Percentiles rank a stretch among this genome's conserved stretches.
Conservation (phyloP, 2,888 invertebrate species). For the Amphimallon solstitiale region DNA sequence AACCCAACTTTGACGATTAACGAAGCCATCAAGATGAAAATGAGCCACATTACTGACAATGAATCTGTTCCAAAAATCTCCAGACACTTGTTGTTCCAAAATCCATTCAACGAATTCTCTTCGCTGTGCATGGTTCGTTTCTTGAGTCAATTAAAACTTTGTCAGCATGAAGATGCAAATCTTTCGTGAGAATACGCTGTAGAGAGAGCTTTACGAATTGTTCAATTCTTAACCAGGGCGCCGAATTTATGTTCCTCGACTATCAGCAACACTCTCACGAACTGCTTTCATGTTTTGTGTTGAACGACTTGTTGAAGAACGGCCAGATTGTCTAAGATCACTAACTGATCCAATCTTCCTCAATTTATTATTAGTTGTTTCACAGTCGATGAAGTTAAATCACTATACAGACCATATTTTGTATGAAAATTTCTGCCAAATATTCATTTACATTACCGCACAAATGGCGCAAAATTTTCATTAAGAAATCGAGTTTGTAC, state of each 20-base stretch:
- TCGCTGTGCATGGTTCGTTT: constrained; percentile 47
- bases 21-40: constrained; percentile 42
- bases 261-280: background rate
- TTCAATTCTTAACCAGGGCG: too few species aligned
- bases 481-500: too few species aligned
- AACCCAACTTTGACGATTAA: constrained; percentile 24
- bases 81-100: constrained; percentile 42
- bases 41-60: constrained; percentile 47
- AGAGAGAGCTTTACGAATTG: too few species aligned
- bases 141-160: too few species aligned
- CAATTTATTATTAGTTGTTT: constrained; percentile 7
- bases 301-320: constrained; percentile 2
- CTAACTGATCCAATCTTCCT: background rate
- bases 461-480: too few species aligned
- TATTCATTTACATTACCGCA: background rate
- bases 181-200: too few species aligned
- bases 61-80: constrained; percentile 49
- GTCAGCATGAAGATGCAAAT: too few species aligned
- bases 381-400: constrained; percentile 1
- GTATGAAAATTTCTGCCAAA: constrained; percentile 1
- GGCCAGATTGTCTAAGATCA: background rate
- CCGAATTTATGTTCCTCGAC: background rate
- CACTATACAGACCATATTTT: background rate
- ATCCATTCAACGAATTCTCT: constrained; percentile 45
- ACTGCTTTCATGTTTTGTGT: background rate